Evolutionary conservation across 2,888 invertebrate genomes (phyloP), one percentile per base, ranked within the genome.

Genomic region (Mechanitis mazaeus): DNA sequence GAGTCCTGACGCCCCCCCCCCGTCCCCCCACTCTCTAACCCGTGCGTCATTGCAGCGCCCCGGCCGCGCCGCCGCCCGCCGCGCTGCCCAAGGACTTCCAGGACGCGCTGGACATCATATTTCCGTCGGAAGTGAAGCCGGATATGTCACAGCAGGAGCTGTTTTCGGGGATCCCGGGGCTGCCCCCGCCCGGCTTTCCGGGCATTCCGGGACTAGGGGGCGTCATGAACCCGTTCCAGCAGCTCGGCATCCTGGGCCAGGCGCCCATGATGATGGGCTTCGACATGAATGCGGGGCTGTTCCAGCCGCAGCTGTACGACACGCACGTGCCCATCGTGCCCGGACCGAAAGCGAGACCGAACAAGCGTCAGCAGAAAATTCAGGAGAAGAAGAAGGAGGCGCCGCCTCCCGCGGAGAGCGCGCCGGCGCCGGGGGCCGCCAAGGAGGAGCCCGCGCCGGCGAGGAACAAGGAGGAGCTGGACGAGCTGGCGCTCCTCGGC

Each of bases 401-500:
- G 50, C 12, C 54, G 33, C 28, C 20, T 20, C 20, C 54, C 3
- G 12, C 55, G 5, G n/a, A 58, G 20, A 54, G 47, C 3, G 45
- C 55, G 45, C 54, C 38, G 20, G 55, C 64, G 47, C 35, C 61
- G 4, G 68, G 70, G 0, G 71, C 68, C 0, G 63, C 75, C 71
- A 78, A 56, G 45, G 54, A 45, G 20, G 55, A 64, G 47, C 35
- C 61, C 4, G 68, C 71, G 0, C 71, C 68, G 0, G 63, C 75
- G 71, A 78, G 77, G 81, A 87, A 88, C 83, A 90, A 77, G 81
- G 91, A 84, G 76, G 94, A 91, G 72, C 83, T 91, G 71, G 95
- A 95, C 63, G 96, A 97, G 72, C 82, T 96, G 64, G 95, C 95
- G 3, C 93, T 97, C 94, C 87, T 97, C 58, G 97, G 97, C 1